Base-by-base conservation (phyloP, 2,797 vertebrate species). In the Gallirallus australis region DNA sequence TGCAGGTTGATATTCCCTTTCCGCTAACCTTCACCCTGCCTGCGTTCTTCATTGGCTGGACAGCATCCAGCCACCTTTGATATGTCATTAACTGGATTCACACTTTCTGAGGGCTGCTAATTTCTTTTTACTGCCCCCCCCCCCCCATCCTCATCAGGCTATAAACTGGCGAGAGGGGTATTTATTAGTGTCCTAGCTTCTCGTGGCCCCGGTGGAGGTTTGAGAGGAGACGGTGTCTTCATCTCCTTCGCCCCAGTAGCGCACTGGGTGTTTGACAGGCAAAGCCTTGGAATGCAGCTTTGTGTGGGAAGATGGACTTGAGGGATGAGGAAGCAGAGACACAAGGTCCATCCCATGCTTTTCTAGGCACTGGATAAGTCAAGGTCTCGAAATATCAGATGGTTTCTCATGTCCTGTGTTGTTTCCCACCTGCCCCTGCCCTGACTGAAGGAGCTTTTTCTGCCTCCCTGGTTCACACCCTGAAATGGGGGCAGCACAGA, bases 1-100 rank as follows among this genome's bases (percentile, higher is more conserved):
- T 71, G 82, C 87, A 78, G 90, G 85, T 96, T 85, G 53, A 37
- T 91, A 91, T 89, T 89, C 89, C 76, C 84, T 57, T 60, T 79
- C 91, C 3, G 0, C 91, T 76, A 37, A 45, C 89, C 89, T 91
- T 86, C 85, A 56, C 92, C 63, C 64, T 60, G 85, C 15, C 64
- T 59, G 85, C 13, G 75, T 72, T 86, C 78, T 79, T 73, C 68
- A 86, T 89, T 5, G 1, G 66, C 92, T 76, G 31, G 18, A 71
- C 86, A 66, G 68, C 86, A 79, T 92, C 86, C 82, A 78, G 66
- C 83, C 7, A 0, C 78, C 25, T 87, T 92, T 87, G 72, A 57
- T 40, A 80, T 68, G 76, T 75, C 87, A 78, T 91, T 95, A 93
- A 54, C 79, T 57, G 91, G 69, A 73, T 92, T 94, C 85, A 82